Evolutionary conservation across 2,888 invertebrate species (phyloP).

Genomic region (Pharmacophagus antenor): DNA sequence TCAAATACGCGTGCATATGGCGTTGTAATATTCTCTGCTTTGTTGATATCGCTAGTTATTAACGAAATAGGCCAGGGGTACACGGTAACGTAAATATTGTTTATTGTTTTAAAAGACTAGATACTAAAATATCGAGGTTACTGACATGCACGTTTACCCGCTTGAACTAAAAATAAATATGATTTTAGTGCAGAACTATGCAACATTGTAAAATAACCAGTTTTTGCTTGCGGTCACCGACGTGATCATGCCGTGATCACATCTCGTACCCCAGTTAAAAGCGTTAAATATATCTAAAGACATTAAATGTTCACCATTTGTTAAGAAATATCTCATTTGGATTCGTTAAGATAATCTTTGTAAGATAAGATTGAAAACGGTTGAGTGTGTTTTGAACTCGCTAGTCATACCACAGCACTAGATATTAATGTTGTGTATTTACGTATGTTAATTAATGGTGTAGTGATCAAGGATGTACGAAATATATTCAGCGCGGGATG

Average conservation of each 20-base stretch:
- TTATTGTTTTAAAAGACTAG: not conserved
- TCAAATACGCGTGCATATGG: not conserved
- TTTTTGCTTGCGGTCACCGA: constrained; percentile 42
- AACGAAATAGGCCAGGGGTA: not conserved
- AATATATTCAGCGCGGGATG: no score
- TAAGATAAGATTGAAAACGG: no score
- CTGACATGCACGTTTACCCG: not conserved
- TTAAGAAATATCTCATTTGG: no score
- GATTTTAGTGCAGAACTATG: constrained; percentile 44
- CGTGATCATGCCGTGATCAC: constrained; percentile 42
- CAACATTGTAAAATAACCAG: constrained; percentile 58
- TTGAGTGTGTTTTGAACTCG: no score
- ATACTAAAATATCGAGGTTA: constrained; percentile 2
- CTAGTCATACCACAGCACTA: no score
- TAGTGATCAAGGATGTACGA: no score
- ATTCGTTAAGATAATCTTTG: no score
- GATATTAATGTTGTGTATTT: no score
- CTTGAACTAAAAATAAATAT: constrained; percentile 22
- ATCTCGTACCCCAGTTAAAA: constrained; percentile 30
- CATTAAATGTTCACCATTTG: not conserved
- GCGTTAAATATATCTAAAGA: constrained; percentile 20
- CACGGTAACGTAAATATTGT: not conserved
- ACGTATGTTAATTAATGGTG: no score
- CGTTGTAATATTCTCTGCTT: not conserved
- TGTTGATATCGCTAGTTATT: not conserved